phyloP scores from a whole-genome alignment of 2,113 vertebrate genomes.

The Calyptommatus sinebrachiatus region DNA sequence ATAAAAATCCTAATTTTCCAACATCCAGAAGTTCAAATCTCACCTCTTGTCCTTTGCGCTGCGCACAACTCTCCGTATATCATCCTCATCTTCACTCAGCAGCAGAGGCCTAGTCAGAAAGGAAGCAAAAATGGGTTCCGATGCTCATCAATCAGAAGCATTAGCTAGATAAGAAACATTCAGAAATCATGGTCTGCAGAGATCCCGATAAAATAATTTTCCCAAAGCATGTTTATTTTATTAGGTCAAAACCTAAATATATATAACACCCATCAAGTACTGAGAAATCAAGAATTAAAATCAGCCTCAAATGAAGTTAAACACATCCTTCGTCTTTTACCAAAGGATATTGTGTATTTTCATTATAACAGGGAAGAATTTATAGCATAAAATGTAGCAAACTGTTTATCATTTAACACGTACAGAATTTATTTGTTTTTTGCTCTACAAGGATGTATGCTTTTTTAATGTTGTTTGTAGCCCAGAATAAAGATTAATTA shows the following conservation, averaged over 20 bases:
- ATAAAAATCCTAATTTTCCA: neutral
- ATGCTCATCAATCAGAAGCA: neutral
- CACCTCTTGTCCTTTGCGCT: conserved; percentile 92
- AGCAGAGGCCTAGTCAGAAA: conserved; percentile 74
- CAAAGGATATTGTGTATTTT: no score
- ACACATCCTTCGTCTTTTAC: no score
- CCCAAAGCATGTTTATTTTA: neutral
- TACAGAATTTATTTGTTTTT: no score
- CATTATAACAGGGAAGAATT: no score
- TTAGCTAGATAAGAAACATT: neutral
- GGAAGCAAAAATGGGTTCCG: neutral
- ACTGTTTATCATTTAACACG: no score
- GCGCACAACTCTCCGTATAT: conserved; percentile 88
- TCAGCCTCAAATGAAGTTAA: no score
- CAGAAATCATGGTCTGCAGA: neutral
- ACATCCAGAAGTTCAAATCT: neutral
- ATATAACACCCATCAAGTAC: no score
- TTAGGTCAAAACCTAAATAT: no score
- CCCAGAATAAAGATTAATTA: neutral
- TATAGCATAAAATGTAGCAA: no score
- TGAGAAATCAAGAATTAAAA: no score
- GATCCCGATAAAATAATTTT: neutral
- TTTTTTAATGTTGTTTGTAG: neutral
- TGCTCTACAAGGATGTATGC: no score
- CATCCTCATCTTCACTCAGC: conserved; percentile 91